Evolutionary conservation across 2,113 vertebrate species (phyloP).

Genomic region (Pterocles gutturalis): DNA sequence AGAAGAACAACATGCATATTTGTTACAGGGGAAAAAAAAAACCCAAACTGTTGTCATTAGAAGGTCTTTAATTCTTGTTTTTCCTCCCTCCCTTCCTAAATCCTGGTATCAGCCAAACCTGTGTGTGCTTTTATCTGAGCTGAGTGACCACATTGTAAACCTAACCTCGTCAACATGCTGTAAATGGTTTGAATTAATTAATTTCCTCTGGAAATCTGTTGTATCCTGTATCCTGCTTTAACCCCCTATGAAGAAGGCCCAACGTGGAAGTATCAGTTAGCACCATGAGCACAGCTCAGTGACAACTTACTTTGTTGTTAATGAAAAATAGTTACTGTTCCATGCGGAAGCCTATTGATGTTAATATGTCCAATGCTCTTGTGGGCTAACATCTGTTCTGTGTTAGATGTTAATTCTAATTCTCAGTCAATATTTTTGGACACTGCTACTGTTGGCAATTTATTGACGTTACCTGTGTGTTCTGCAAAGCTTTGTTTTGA

Average conservation of each 20-base stretch:
- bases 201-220: constrained; percentile 84
- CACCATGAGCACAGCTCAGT: constrained; percentile 67
- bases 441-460: constrained; percentile 59
- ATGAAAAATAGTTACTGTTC: constrained; percentile 87
- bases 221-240: constrained; percentile 79
- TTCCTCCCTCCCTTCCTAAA: constrained; percentile 21
- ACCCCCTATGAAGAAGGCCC: constrained; percentile 61
- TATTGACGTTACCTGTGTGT: constrained; percentile 37
- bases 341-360: constrained; percentile 83
- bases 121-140: constrained; percentile 47
- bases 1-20: neutral
- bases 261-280: constrained; percentile 81
- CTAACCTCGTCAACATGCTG: constrained; percentile 48
- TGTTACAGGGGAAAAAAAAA: neutral
- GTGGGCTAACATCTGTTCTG: constrained; percentile 84
- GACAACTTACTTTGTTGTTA: constrained; percentile 79
- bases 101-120: constrained; percentile 43
- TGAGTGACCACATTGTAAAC: constrained; percentile 67
- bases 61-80: constrained; percentile 24
- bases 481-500: constrained; percentile 39
- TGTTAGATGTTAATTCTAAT: constrained; percentile 79
- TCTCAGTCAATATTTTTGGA: constrained; percentile 74
- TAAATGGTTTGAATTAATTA: constrained; percentile 83
- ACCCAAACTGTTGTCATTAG: neutral
- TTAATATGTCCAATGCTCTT: constrained; percentile 77